Evolutionary conservation across 1,140 invertebrate genomes (phyloP).

Genomic region (Tyrophagus putrescentiae): DNA sequence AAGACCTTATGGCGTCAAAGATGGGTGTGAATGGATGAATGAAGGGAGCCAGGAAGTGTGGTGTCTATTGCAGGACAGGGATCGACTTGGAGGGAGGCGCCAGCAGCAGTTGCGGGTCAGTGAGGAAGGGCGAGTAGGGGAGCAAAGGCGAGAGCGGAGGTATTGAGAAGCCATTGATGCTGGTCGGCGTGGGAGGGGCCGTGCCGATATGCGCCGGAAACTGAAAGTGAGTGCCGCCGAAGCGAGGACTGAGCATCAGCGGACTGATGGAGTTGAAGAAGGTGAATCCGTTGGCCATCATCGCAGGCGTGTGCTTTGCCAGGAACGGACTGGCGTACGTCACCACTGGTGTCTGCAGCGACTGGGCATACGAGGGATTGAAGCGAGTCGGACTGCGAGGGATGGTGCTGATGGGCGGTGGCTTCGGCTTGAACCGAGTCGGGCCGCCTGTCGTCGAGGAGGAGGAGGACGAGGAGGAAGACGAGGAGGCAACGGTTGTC

Average conservation of each 20-base stretch:
- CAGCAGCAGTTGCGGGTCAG: conserved; percentile 27
- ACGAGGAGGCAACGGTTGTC: conserved; percentile 6
- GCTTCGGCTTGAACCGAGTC: conserved; percentile 28
- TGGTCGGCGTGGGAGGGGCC: conserved; percentile 23
- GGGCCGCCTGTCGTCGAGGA: neutral
- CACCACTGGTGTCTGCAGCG: conserved; percentile 30
- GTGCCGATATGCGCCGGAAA: conserved; percentile 23
- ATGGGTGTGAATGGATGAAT: neutral
- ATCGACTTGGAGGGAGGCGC: conserved; percentile 28
- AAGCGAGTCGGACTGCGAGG: conserved; percentile 22
- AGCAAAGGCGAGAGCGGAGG: conserved; percentile 23
- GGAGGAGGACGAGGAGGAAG: neutral
- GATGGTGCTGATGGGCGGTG: conserved; percentile 27
- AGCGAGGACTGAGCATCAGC: conserved; percentile 22
- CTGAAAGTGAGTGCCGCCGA: conserved; percentile 27
- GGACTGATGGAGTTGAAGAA: conserved; percentile 26
- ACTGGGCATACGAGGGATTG: conserved; percentile 22
- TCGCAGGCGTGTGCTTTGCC: conserved; percentile 22
- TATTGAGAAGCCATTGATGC: conserved; percentile 17
- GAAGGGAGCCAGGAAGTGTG: neutral
- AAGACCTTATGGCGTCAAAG: neutral
- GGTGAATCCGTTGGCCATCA: conserved; percentile 22
- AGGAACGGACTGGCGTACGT: conserved; percentile 29
- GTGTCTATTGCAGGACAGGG: conserved; percentile 26
- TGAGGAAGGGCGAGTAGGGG: conserved; percentile 26